A percentile compares a stretch with the other conserved stretches of the same genome.
phyloP scores from a whole-genome alignment of 2,797 vertebrate species.

The Pelobates cultripes region DNA sequence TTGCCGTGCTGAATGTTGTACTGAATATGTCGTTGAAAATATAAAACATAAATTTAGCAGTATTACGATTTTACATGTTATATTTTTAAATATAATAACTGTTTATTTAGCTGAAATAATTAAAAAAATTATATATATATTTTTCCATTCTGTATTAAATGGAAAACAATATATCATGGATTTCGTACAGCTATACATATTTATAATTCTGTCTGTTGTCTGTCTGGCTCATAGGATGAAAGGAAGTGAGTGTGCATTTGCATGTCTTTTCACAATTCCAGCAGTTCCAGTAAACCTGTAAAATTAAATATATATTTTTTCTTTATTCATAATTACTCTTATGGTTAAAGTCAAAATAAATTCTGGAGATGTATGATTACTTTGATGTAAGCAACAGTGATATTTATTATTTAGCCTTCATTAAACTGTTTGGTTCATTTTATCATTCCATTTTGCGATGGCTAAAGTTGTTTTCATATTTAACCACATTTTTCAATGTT shows the following conservation, averaged over 20 bases:
- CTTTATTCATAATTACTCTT: constrained; percentile 13
- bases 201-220: too few species aligned
- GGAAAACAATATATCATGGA: too few species aligned
- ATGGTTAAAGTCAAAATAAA: constrained; percentile 5
- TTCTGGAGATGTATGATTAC: constrained; percentile 25
- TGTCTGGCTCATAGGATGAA: too few species aligned
- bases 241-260: too few species aligned
- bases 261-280: too few species aligned
- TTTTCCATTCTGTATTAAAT: too few species aligned
- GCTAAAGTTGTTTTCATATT: constrained; percentile 50
- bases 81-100: too few species aligned
- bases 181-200: too few species aligned
- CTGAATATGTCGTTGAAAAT: neutral
- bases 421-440: constrained; percentile 30
- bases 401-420: constrained; percentile 40
- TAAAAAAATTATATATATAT: too few species aligned
- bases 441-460: constrained; percentile 12
- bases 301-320: too few species aligned
- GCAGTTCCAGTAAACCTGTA: too few species aligned
- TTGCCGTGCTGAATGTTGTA: neutral
- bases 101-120: too few species aligned
- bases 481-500: constrained; percentile 17
- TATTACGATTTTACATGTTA: neutral
- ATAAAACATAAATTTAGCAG: neutral
- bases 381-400: constrained; percentile 41